phyloP scores from a whole-genome alignment of 2,113 vertebrate species.

The Alectura lathami region DNA sequence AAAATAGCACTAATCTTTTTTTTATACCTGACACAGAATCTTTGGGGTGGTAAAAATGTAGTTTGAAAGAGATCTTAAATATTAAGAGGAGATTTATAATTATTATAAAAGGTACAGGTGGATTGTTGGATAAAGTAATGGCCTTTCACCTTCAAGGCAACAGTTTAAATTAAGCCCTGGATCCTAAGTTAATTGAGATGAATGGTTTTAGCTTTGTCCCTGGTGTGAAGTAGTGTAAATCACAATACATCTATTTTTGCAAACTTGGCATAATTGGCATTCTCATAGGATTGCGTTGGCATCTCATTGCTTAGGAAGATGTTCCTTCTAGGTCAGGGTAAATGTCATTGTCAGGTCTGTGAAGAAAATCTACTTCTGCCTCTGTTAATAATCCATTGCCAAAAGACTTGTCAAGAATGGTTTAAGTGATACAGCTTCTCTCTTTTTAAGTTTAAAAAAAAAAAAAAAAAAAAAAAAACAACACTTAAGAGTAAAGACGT shows the following conservation, averaged over 20 bases:
- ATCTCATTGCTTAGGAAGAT: slow-evolving; percentile 28
- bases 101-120: neutral
- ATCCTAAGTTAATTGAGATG: slow-evolving; percentile 77
- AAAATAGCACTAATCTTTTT: neutral
- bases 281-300: slow-evolving; percentile 64
- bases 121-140: slow-evolving; percentile 41
- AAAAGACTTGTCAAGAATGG: neutral
- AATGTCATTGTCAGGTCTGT: neutral
- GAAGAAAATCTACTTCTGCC: slow-evolving; percentile 1
- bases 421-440: neutral
- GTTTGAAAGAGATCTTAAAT: neutral
- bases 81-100: neutral
- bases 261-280: slow-evolving; percentile 73
- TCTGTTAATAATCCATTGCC: neutral
- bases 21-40: neutral
- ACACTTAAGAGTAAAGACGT: neutral
- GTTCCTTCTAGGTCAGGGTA: slow-evolving; percentile 19
- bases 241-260: slow-evolving; percentile 65
- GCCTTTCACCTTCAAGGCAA: slow-evolving; percentile 72
- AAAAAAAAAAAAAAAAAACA: too few relatives aligned
- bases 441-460: neutral
- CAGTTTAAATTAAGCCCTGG: slow-evolving; percentile 72
- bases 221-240: slow-evolving; percentile 69
- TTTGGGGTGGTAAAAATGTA: neutral
- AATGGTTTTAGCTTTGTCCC: slow-evolving; percentile 72